These are phyloP conservation scores for Caenorhabditis uteleia DNA, from an alignment of 2,888 invertebrate species.

Conservation along the genomic window DNA sequence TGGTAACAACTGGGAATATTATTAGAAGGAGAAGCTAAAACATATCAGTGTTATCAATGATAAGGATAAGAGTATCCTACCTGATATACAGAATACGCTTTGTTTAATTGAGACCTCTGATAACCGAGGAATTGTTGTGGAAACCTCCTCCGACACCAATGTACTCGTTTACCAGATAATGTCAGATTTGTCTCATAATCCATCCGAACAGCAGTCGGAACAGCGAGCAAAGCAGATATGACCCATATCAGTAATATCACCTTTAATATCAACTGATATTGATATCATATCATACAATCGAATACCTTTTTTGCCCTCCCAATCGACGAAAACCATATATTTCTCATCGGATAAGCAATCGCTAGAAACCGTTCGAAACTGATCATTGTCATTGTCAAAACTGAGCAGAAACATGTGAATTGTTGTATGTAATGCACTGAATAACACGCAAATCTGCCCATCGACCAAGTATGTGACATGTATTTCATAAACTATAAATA, in stretches of 20 bases:
- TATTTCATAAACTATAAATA: constrained; percentile 59
- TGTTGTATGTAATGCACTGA: constrained; percentile 79
- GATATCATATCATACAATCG: background rate
- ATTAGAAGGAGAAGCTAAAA: constrained; percentile 76
- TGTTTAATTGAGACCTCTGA: constrained; percentile 34
- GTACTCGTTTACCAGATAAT: constrained; percentile 34
- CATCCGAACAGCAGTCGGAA: constrained; percentile 76
- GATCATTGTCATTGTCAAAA: constrained; percentile 79
- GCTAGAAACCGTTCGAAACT: constrained; percentile 80
- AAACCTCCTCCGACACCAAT: constrained; percentile 51
- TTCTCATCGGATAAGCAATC: constrained; percentile 78
- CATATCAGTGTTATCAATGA: background rate
- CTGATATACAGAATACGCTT: constrained; percentile 54
- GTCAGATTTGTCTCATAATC: constrained; percentile 67
- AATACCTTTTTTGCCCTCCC: constrained; percentile 76
- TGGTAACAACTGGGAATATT: constrained; percentile 76
- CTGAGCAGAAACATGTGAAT: constrained; percentile 79
- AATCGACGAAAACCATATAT: constrained; percentile 78
- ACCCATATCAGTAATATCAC: constrained; percentile 75
- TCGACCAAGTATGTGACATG: constrained; percentile 78
- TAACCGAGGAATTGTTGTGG: constrained; percentile 38
- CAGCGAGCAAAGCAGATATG: constrained; percentile 75
- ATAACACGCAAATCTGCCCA: constrained; percentile 78
- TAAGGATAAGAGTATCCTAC: constrained; percentile 9
- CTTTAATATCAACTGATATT: constrained; percentile 8